phyloP scores from a whole-genome alignment of 2,888 invertebrate genomes.

The Metalampra italica region DNA sequence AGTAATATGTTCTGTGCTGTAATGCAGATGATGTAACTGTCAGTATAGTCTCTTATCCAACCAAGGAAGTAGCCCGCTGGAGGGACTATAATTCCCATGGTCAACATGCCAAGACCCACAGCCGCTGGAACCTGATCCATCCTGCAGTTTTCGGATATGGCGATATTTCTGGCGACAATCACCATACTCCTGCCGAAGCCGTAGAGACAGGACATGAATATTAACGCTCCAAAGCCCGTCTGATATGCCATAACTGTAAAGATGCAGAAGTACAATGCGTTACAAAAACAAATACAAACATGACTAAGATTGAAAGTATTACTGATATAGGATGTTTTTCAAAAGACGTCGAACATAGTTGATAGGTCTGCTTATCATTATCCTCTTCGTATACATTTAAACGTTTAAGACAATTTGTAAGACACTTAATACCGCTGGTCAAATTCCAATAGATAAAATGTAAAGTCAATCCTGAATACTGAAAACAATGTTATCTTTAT shows the following conservation, averaged over 20 bases:
- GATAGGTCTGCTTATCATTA: too few relatives aligned
- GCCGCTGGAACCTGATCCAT: constrained; percentile 81
- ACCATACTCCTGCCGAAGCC: constrained; percentile 86
- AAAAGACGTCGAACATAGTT: too few relatives aligned
- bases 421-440: constrained; percentile 3
- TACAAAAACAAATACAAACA: neutral
- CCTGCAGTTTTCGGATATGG: constrained; percentile 81
- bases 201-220: constrained; percentile 78
- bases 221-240: constrained; percentile 67
- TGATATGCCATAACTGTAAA: constrained; percentile 81
- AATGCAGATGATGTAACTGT: constrained; percentile 80
- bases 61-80: constrained; percentile 81
- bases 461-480: neutral
- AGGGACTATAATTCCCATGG: constrained; percentile 83
- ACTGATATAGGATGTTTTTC: neutral
- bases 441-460: constrained; percentile 17
- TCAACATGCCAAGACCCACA: constrained; percentile 84
- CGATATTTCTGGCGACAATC: constrained; percentile 84
- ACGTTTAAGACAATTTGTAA: neutral
- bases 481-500: constrained; percentile 3
- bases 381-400: neutral
- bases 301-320: constrained; percentile 5
- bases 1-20: constrained; percentile 80
- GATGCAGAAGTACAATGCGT: neutral
- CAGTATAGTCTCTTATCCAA: constrained; percentile 82